Evolutionary conservation across 1,140 invertebrate genomes (phyloP).

Genomic region (Antheraea mylitta): DNA sequence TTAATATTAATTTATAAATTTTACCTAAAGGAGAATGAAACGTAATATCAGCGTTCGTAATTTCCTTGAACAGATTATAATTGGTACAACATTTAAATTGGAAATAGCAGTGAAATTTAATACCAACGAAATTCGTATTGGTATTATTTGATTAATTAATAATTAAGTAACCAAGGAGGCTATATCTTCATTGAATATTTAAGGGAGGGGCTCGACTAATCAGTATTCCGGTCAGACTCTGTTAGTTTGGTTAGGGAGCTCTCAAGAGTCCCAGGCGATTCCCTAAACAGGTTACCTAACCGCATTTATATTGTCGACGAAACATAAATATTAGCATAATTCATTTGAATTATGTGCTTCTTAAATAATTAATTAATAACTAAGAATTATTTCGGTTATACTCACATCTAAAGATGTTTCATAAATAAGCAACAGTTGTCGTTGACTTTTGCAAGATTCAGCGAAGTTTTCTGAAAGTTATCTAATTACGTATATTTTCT

Average conservation of each 20-base stretch:
- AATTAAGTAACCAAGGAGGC: conserved; percentile 50
- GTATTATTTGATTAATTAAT: conserved; percentile 16
- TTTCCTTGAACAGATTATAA: background rate
- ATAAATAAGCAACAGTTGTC: background rate
- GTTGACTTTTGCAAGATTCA: background rate
- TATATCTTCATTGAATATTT: conserved; percentile 52
- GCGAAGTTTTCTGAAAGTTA: too few species aligned
- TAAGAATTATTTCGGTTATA: background rate
- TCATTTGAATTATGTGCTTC: conserved; percentile 43
- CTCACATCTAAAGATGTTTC: background rate
- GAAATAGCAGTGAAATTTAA: background rate
- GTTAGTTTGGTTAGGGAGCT: conserved; percentile 61
- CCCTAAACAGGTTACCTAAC: conserved; percentile 60
- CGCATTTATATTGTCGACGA: conserved; percentile 54
- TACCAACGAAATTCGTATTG: conserved; percentile 1
- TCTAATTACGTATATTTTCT: too few species aligned
- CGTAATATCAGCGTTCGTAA: background rate
- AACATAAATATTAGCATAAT: conserved; percentile 68
- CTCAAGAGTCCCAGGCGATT: conserved; percentile 52
- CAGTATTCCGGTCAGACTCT: conserved; percentile 52
- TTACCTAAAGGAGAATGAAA: background rate
- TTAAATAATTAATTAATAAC: conserved; percentile 22
- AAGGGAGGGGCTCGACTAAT: conserved; percentile 37
- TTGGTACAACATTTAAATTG: background rate
- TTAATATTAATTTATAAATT: background rate